Evolutionary conservation across 2,888 invertebrate genomes (phyloP).

Genomic region (Nomada lathburiana): DNA sequence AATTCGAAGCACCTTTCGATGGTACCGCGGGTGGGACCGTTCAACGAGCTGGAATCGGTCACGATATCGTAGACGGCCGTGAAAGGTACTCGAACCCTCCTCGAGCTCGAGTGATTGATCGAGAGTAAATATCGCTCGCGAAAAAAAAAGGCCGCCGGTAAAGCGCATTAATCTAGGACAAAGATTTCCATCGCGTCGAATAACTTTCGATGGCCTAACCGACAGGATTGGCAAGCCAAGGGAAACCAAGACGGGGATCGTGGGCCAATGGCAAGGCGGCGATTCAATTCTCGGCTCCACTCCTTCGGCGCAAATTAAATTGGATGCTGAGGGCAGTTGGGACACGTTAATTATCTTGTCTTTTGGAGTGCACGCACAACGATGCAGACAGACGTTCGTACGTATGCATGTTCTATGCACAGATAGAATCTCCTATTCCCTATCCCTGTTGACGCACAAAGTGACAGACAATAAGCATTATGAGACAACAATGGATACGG

Average conservation of each 20-base stretch:
- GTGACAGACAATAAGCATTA: conserved; percentile 55
- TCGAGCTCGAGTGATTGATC: neutral
- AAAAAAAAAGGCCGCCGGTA: neutral
- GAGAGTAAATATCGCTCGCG: neutral
- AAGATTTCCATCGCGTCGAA: neutral
- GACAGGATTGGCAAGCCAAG: neutral
- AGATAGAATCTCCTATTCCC: conserved; percentile 49
- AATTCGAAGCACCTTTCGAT: neutral
- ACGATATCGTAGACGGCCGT: neutral
- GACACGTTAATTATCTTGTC: conserved; percentile 54
- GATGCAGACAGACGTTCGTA: conserved; percentile 32
- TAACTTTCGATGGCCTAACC: neutral
- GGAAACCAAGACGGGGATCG: neutral
- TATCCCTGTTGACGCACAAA: conserved; percentile 45
- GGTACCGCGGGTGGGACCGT: neutral
- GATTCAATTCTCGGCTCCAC: conserved; percentile 24
- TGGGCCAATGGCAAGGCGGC: neutral
- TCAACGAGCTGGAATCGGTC: neutral
- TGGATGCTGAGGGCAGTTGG: conserved; percentile 38
- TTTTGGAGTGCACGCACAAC: conserved; percentile 36
- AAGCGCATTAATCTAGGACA: neutral
- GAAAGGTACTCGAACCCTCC: neutral
- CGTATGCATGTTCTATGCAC: conserved; percentile 26
- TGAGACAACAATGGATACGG: conserved; percentile 40
- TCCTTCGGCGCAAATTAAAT: conserved; percentile 24